A percentile compares a stretch with the other conserved stretches of the same genome.
Conservation (phyloP, 2,888 invertebrate species). For the Pycnomerus fuliginosus region DNA sequence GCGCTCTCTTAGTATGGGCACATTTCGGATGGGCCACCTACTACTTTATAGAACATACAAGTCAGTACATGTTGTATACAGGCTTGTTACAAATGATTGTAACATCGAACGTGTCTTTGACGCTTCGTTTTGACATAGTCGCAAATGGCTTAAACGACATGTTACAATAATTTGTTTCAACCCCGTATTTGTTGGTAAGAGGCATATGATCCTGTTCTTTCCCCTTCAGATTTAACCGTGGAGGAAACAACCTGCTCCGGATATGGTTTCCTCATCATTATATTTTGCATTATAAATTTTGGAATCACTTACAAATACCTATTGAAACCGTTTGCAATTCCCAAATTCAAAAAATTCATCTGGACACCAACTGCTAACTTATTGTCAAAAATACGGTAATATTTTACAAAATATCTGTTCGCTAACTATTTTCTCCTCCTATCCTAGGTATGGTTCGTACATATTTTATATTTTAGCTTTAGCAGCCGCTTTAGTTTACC, state of each 20-base stretch:
- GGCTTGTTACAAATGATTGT: background rate
- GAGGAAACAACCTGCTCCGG: slow-evolving; percentile 60
- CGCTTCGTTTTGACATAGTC: background rate
- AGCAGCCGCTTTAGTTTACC: slow-evolving; percentile 5
- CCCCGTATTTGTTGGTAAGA: too few relatives aligned
- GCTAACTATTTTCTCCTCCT: too few relatives aligned
- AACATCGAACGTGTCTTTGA: background rate
- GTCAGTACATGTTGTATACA: slow-evolving; percentile 14
- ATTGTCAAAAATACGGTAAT: slow-evolving; percentile 14
- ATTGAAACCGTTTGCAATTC: slow-evolving; percentile 60
- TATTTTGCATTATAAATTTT: slow-evolving; percentile 62
- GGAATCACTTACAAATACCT: slow-evolving; percentile 64
- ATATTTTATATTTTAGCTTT: too few relatives aligned
- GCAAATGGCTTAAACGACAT: too few relatives aligned
- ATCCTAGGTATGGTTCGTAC: too few relatives aligned
- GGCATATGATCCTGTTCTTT: too few relatives aligned
- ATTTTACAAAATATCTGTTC: too few relatives aligned
- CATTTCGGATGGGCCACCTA: slow-evolving; percentile 42
- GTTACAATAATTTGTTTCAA: too few relatives aligned
- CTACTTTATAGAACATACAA: slow-evolving; percentile 30
- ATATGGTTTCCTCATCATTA: slow-evolving; percentile 69
- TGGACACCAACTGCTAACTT: slow-evolving; percentile 46
- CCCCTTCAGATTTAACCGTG: slow-evolving; percentile 20
- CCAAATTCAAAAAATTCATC: slow-evolving; percentile 48
- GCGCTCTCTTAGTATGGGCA: slow-evolving; percentile 28